These are phyloP conservation scores for Microcebus jonahi DNA, from an alignment of 2,113 vertebrate species.

Conservation along the genomic window DNA sequence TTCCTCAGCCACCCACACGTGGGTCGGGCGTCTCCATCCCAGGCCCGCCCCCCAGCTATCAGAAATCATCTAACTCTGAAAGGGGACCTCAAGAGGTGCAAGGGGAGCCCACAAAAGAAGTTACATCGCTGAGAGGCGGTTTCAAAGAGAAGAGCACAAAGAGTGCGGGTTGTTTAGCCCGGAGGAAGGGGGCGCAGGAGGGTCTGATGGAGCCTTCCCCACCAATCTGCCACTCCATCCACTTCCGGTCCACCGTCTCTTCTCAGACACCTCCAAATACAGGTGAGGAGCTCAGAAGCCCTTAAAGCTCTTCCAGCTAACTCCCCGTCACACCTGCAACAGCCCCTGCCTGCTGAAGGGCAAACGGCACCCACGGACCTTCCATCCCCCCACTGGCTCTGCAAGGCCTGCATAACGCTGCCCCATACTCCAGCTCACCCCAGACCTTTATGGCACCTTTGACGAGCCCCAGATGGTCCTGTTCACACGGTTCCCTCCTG, in stretches of 20 bases:
- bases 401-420: rapidly evolving
- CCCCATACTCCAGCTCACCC: neutral
- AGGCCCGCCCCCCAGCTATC: neutral
- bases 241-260: neutral
- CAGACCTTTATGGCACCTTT: rapidly evolving
- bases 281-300: neutral
- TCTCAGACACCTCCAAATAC: neutral
- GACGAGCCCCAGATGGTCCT: neutral
- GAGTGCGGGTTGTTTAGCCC: neutral
- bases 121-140: rapidly evolving
- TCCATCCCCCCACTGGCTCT: rapidly evolving
- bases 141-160: neutral
- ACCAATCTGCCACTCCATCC: neutral
- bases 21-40: neutral
- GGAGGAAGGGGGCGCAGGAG: neutral
- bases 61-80: neutral
- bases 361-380: neutral
- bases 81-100: neutral
- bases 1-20: rapidly evolving
- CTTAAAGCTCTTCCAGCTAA: neutral
- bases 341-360: neutral
- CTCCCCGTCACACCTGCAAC: neutral
- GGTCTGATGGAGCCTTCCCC: rapidly evolving
- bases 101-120: neutral
- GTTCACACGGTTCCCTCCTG: neutral